Evolutionary conservation across 1,140 invertebrate genomes (phyloP).

Genomic region (Bombus waltoni): DNA sequence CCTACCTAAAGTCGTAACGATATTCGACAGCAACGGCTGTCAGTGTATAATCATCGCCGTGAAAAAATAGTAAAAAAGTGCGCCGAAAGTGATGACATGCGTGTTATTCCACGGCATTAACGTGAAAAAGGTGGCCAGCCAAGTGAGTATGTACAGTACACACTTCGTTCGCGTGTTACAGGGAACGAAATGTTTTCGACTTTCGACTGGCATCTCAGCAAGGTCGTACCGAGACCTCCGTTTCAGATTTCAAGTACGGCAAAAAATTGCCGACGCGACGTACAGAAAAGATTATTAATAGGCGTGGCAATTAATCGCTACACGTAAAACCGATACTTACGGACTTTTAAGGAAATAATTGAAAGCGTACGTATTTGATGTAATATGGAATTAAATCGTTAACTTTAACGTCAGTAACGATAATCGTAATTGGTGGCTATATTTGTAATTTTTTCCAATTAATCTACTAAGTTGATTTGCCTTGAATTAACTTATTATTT

Average conservation of each 20-base stretch:
- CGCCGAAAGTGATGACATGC: slow-evolving; percentile 35
- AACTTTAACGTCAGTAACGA: background rate
- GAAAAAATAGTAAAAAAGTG: slow-evolving; percentile 18
- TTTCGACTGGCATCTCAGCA: background rate
- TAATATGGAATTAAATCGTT: background rate
- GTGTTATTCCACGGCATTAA: background rate
- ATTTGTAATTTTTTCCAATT: background rate
- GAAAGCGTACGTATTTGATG: background rate
- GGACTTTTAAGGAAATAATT: background rate
- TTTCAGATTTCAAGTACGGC: slow-evolving; percentile 12
- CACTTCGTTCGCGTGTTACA: background rate
- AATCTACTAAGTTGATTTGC: background rate
- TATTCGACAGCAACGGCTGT: background rate
- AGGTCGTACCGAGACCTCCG: slow-evolving; percentile 32
- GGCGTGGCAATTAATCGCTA: background rate
- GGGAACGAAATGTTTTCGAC: slow-evolving; percentile 3
- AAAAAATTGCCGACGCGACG: slow-evolving; percentile 19
- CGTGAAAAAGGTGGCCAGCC: background rate
- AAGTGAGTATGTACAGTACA: too few relatives aligned
- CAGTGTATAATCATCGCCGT: slow-evolving; percentile 6
- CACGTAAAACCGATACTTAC: background rate
- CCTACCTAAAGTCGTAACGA: background rate
- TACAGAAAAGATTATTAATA: slow-evolving; percentile 13
- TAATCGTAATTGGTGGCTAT: background rate
- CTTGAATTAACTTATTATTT: background rate